These are phyloP conservation scores for Acheta domesticus DNA, from an alignment of 2,888 invertebrate genomes.

Conservation along the genomic window DNA sequence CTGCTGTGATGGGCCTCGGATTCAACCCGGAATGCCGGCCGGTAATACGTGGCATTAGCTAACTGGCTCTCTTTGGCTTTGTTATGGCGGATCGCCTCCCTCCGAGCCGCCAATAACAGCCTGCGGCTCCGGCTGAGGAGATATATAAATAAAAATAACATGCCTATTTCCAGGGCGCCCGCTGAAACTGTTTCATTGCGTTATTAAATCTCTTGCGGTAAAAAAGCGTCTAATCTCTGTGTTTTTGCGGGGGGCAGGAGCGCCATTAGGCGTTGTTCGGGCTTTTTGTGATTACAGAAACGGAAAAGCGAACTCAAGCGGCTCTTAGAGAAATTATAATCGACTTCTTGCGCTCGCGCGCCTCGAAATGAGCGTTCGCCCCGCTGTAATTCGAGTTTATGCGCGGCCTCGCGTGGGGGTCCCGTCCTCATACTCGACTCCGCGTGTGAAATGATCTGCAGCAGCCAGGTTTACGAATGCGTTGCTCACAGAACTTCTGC, in stretches of 20 bases:
- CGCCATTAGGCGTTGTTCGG: background rate
- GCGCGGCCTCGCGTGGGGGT: background rate
- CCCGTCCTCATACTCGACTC: too few relatives aligned
- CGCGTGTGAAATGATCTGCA: too few relatives aligned
- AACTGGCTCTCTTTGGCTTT: slow-evolving; percentile 9
- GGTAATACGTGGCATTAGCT: slow-evolving; percentile 10
- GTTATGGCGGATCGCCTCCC: background rate
- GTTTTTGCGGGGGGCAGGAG: background rate
- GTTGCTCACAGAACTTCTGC: too few relatives aligned
- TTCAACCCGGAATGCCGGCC: background rate
- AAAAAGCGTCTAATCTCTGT: slow-evolving; percentile 3
- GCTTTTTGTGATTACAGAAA: background rate
- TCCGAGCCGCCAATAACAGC: background rate
- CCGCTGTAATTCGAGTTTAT: background rate
- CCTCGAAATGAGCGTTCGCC: background rate
- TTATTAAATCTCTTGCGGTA: background rate
- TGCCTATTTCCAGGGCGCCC: background rate
- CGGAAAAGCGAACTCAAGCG: slow-evolving; percentile 8
- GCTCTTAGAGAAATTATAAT: slow-evolving; percentile 6
- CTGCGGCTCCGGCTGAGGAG: background rate
- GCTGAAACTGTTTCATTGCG: background rate
- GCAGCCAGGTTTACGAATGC: too few relatives aligned
- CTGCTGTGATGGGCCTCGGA: background rate
- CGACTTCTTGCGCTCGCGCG: slow-evolving; percentile 18
- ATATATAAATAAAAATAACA: slow-evolving; percentile 18